Conservation (phyloP, 1,140 invertebrate species). For the Helicoverpa zea region DNA sequence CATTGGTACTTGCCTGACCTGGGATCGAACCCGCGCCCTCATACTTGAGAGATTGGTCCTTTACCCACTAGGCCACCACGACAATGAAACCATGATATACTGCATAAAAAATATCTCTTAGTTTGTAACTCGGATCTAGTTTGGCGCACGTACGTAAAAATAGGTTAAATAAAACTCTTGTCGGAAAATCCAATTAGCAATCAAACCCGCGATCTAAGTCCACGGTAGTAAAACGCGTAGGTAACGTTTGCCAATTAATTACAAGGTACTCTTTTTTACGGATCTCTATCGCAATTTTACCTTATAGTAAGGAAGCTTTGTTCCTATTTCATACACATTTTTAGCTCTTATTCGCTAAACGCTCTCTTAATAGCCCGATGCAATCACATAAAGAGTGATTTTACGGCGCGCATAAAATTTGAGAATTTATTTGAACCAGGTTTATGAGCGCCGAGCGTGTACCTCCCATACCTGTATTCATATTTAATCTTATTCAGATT, state of each 20-base stretch:
- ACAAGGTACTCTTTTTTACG: not conserved
- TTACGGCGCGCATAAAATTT: slow-evolving; percentile 33
- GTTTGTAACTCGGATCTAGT: not conserved
- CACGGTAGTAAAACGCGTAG: slow-evolving; percentile 15
- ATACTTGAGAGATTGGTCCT: too few relatives aligned
- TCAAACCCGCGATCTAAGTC: slow-evolving; percentile 15
- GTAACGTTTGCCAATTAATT: slow-evolving; percentile 26
- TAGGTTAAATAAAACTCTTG: not conserved
- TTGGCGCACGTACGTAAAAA: not conserved
- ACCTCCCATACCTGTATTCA: slow-evolving; percentile 27
- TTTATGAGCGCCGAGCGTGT: slow-evolving; percentile 29
- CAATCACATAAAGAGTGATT: slow-evolving; percentile 36
- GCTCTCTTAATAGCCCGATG: slow-evolving; percentile 3
- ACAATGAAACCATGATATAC: too few relatives aligned
- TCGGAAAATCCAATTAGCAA: slow-evolving; percentile 42
- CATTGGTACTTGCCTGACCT: too few relatives aligned
- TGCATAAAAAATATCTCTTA: too few relatives aligned
- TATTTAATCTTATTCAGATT: slow-evolving; percentile 28
- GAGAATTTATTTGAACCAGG: slow-evolving; percentile 14
- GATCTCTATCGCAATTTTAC: not conserved
- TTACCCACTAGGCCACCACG: too few relatives aligned
- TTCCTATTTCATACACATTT: not conserved
- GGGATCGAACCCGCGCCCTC: too few relatives aligned
- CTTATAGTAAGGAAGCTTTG: not conserved
- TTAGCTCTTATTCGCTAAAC: not conserved